Evolutionary conservation across 2,888 invertebrate genomes (phyloP).

Genomic region (Holacanthella duospinosa): DNA sequence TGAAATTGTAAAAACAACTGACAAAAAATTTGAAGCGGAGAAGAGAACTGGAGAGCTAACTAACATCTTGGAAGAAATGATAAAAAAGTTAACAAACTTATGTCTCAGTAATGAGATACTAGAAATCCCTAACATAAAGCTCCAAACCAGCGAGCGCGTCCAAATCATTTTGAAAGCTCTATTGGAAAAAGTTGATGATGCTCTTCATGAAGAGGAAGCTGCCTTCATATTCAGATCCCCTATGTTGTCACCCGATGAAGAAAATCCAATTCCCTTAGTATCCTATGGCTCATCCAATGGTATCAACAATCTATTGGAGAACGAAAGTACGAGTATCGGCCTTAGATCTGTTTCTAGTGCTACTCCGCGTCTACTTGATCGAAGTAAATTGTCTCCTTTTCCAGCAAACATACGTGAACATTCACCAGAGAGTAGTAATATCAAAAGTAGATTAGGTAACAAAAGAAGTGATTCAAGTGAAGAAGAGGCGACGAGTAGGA

Average conservation of each 20-base stretch:
- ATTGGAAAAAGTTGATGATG: not conserved
- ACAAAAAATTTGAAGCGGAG: slow-evolving; percentile 19
- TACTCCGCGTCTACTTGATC: not conserved
- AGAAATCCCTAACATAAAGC: not conserved
- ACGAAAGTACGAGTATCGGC: no score
- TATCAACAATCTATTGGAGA: not conserved
- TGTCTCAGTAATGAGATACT: slow-evolving; percentile 25
- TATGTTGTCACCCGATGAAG: not conserved
- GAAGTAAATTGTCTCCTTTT: not conserved
- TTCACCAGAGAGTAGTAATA: not conserved
- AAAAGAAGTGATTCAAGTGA: slow-evolving; percentile 32
- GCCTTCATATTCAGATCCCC: not conserved
- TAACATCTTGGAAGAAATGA: slow-evolving; percentile 29
- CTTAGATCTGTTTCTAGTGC: not conserved
- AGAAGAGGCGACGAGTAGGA: slow-evolving; percentile 34
- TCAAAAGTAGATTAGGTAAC: not conserved
- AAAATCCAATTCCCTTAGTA: not conserved
- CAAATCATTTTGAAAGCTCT: not conserved
- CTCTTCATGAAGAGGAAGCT: not conserved
- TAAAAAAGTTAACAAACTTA: slow-evolving; percentile 28
- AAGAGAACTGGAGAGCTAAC: slow-evolving; percentile 24
- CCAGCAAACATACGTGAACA: not conserved
- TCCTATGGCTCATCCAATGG: not conserved
- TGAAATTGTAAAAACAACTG: slow-evolving; percentile 20
- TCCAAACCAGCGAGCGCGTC: not conserved